Percentiles rank a stretch among this genome's conserved stretches.
These are phyloP conservation scores for Brachymystax lenok DNA, from an alignment of 2,797 vertebrate species.

Conservation along the genomic window DNA sequence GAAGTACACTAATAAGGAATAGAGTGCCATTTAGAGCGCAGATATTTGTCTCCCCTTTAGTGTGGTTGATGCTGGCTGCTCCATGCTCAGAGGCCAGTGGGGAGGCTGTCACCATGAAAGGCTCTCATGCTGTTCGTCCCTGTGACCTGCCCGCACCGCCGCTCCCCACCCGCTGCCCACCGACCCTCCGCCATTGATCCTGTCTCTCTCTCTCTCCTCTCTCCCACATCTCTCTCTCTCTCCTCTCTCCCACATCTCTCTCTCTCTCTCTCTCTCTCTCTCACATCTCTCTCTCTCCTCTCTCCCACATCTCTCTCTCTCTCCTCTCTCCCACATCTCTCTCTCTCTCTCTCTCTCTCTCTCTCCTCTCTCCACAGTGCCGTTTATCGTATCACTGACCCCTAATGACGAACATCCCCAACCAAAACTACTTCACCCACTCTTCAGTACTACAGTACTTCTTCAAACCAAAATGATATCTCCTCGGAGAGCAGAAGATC, in stretches of 20 bases:
- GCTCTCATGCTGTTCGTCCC: conserved; percentile 36
- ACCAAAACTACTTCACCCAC: background rate
- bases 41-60: conserved; percentile 19
- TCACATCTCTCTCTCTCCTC: too few species aligned
- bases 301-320: too few species aligned
- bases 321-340: too few species aligned
- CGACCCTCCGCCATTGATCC: conserved; percentile 21
- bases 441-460: too few species aligned
- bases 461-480: background rate
- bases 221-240: background rate
- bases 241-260: too few species aligned
- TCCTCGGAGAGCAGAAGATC: background rate
- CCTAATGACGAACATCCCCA: too few species aligned
- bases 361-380: too few species aligned
- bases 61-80: conserved; percentile 21
- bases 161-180: conserved; percentile 19
- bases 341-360: too few species aligned
- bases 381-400: background rate
- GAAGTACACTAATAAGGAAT: background rate
- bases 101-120: conserved; percentile 38
- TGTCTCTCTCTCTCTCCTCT: background rate
- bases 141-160: conserved; percentile 33
- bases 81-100: conserved; percentile 26
- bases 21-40: background rate
- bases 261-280: too few species aligned